Evolutionary conservation across 2,797 vertebrate species (phyloP), one percentile per base, ranked within the genome.

Genomic region (Benthosema pterotum): DNA sequence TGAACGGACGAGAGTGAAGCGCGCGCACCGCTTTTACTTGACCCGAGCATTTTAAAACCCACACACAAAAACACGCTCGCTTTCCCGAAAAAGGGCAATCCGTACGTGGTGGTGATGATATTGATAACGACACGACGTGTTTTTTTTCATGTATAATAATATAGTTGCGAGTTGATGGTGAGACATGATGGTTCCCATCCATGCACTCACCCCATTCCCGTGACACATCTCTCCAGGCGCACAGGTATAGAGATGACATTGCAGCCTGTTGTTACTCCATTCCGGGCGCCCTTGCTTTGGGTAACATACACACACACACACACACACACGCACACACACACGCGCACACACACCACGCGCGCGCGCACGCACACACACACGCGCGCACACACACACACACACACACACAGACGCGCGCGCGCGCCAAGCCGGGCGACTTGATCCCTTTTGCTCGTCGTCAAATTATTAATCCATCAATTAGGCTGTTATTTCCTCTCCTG

Each of bases 131-230:
- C n/a, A n/a, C n/a, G n/a, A n/a, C n/a, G n/a, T n/a, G n/a, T n/a
- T n/a, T n/a, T n/a, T n/a, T n/a, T n/a, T n/a, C n/a, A n/a, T n/a
- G n/a, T n/a, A n/a, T n/a, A n/a, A n/a, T 16, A 17, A 38, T 17
- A 25, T 15, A 12, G 18, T 11, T 16, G 17, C 1, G 32, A 32
- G 28, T 32, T 32, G 28, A 25, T 3, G 28, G 5, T 3, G 22
- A 25, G 22, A 25, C 22, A 25, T 3, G 0, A 3, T 3, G 22
- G 22, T 25, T 1, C n/a, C n/a, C n/a, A n/a, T n/a, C n/a, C n/a
- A n/a, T n/a, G n/a, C 87, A 94, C 95, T 96, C 91, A 97, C 96
- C 93, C 94, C 94, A 93, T 94, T 91, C 91, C 92, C 93, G 90
- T 94, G 90, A 94, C 95, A 94, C 94, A 96, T 94, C 94, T 92